Evolutionary conservation across 2,797 vertebrate species (phyloP).

Genomic region (Intellagama lesueurii): DNA sequence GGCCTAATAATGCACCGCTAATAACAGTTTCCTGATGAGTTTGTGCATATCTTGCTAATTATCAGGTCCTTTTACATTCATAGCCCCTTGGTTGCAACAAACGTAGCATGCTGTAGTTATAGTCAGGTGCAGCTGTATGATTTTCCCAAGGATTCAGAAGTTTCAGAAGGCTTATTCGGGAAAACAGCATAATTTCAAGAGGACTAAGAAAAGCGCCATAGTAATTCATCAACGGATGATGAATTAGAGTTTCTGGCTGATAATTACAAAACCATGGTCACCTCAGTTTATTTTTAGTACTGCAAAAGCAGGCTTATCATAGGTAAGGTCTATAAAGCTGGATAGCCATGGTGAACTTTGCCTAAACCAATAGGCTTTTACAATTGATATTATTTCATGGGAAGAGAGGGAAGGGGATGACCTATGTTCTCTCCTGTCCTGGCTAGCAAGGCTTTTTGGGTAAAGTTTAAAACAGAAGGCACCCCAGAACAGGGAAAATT

Average conservation of each 20-base stretch:
- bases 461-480: no score
- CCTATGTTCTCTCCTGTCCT: no score
- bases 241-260: not conserved
- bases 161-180: not conserved
- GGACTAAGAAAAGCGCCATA: not conserved
- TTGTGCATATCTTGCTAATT: not conserved
- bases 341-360: not conserved
- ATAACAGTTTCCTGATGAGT: not conserved
- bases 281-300: not conserved
- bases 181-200: not conserved
- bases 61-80: not conserved
- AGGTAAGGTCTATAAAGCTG: not conserved
- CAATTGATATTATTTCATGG: not conserved
- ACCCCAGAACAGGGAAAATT: no score
- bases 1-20: not conserved
- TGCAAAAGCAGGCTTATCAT: not conserved
- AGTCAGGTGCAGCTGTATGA: not conserved
- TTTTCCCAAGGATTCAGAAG: not conserved
- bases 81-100: not conserved
- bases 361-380: not conserved
- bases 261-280: not conserved
- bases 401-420: no score
- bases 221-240: not conserved
- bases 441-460: no score
- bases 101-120: not conserved